phyloP scores from a whole-genome alignment of 1,140 invertebrate genomes.

The Mycetomoellerius zeteki region DNA sequence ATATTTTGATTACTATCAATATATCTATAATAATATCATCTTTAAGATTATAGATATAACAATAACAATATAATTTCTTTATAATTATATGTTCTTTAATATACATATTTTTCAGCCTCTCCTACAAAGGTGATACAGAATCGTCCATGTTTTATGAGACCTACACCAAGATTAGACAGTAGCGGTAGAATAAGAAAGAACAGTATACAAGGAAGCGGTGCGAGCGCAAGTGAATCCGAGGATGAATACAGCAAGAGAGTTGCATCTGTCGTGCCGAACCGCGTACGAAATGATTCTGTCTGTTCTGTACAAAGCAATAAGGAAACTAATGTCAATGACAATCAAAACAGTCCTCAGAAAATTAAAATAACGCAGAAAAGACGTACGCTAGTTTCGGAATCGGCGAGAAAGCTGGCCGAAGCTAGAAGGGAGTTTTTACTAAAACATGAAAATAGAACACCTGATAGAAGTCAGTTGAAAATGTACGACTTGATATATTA shows the following conservation, averaged over 20 bases:
- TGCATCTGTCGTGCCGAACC: conserved; percentile 65
- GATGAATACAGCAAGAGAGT: conserved; percentile 82
- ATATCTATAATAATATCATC: neutral
- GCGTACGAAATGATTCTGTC: conserved; percentile 85
- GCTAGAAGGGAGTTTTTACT: conserved; percentile 88
- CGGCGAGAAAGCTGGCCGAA: conserved; percentile 87
- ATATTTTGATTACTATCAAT: conserved; percentile 9
- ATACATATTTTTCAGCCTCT: conserved; percentile 65
- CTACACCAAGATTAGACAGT: conserved; percentile 82
- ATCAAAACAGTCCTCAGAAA: conserved; percentile 69
- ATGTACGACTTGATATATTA: conserved; percentile 97
- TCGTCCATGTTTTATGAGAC: conserved; percentile 82
- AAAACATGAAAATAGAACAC: conserved; percentile 87
- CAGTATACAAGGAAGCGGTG: conserved; percentile 85
- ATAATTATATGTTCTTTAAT: conserved; percentile 10
- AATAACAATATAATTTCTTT: neutral
- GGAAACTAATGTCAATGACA: conserved; percentile 63
- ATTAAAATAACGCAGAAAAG: conserved; percentile 77
- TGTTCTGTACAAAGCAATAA: conserved; percentile 82
- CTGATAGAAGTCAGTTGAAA: conserved; percentile 91
- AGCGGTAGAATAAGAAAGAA: conserved; percentile 84
- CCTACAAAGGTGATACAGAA: conserved; percentile 76
- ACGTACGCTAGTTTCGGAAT: conserved; percentile 83
- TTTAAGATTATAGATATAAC: too few relatives aligned
- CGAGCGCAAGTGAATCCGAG: conserved; percentile 85